Evolutionary conservation across 2,888 invertebrate species (phyloP).

Genomic region (Epinotia brunnichana): DNA sequence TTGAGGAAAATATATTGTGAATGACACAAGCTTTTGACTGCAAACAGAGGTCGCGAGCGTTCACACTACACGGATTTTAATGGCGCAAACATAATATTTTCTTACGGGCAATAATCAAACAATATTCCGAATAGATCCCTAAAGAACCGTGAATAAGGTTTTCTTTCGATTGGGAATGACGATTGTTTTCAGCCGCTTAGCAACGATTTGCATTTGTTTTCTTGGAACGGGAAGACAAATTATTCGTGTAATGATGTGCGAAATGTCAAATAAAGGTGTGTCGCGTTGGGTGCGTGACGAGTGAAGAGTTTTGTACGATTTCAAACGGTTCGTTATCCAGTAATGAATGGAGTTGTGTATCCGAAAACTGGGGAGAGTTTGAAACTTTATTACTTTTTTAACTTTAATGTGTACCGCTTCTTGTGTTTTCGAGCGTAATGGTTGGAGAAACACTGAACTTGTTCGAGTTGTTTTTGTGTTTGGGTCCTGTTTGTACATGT

Average conservation of each 20-base stretch:
- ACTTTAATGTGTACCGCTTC: constrained; percentile 7
- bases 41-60: constrained; percentile 50
- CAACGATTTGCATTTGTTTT: constrained; percentile 47
- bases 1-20: not conserved
- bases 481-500: not conserved
- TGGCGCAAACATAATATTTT: constrained; percentile 40
- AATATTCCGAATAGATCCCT: constrained; percentile 8
- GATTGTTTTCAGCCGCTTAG: constrained; percentile 45
- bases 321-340: constrained; percentile 8
- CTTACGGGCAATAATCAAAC: constrained; percentile 6
- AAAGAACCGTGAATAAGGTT: not conserved
- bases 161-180: constrained; percentile 19
- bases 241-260: constrained; percentile 62
- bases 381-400: constrained; percentile 2
- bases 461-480: not conserved
- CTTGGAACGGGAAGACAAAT: constrained; percentile 51
- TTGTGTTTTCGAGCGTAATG: constrained; percentile 4
- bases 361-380: not conserved
- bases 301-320: constrained; percentile 19
- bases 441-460: not conserved
- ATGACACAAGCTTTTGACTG: constrained; percentile 49
- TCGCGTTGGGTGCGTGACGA: constrained; percentile 32
- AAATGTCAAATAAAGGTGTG: constrained; percentile 51
- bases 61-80: constrained; percentile 46
- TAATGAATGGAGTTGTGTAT: constrained; percentile 27